Conservation (phyloP, 2,888 invertebrate species). For the Schrankia costaestrigalis region DNA sequence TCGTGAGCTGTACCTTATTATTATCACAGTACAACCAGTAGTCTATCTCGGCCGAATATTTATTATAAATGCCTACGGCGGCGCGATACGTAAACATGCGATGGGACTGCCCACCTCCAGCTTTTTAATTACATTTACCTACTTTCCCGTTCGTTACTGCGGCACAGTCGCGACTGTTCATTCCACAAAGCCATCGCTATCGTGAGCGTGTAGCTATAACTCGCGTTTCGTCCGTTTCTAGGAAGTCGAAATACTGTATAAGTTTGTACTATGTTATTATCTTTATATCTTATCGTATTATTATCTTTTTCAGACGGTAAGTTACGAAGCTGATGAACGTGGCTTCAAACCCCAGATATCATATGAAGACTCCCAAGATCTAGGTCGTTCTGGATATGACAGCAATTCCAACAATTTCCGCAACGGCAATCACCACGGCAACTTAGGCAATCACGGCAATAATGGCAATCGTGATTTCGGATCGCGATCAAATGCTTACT, state of each 20-base stretch:
- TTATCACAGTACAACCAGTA: too few relatives aligned
- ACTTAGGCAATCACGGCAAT: slow-evolving; percentile 20
- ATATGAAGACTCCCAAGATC: slow-evolving; percentile 79
- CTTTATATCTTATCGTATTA: neutral
- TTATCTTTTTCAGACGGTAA: slow-evolving; percentile 74
- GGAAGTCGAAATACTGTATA: neutral
- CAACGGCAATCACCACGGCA: slow-evolving; percentile 24
- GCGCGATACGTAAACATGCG: too few relatives aligned
- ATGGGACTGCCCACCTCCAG: too few relatives aligned
- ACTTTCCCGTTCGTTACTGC: neutral
- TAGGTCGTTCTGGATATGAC: slow-evolving; percentile 57
- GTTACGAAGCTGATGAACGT: slow-evolving; percentile 83
- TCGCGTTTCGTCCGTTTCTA: neutral
- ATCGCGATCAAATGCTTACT: slow-evolving; percentile 39
- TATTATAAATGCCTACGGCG: too few relatives aligned
- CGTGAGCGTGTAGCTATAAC: too few relatives aligned
- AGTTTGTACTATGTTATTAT: neutral
- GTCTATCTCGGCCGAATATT: too few relatives aligned
- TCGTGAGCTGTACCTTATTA: too few relatives aligned
- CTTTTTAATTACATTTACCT: too few relatives aligned
- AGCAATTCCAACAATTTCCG: slow-evolving; percentile 50
- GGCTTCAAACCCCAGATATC: slow-evolving; percentile 84
- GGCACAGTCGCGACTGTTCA: neutral
- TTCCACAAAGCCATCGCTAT: too few relatives aligned
- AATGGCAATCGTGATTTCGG: slow-evolving; percentile 8